Percentiles rank a stretch among this genome's conserved stretches.
These are phyloP conservation scores for Hirtodrosophila histrioides DNA, from an alignment of 2,888 invertebrate species.

Conservation along the genomic window DNA sequence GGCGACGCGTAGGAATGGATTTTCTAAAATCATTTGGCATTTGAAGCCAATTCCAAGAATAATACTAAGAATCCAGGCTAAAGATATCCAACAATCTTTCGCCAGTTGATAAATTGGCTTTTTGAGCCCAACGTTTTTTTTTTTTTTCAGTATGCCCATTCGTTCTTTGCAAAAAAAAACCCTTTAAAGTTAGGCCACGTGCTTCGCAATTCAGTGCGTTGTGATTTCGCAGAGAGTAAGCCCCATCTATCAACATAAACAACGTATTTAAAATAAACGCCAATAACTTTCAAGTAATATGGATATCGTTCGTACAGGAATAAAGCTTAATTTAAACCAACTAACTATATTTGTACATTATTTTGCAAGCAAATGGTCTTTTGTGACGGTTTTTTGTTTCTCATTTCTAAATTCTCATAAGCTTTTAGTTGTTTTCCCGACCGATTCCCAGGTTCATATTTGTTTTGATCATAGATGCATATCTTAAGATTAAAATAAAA, in stretches of 20 bases:
- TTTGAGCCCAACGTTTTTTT: too few species aligned
- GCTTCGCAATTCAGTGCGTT: neutral
- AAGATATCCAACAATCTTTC: too few species aligned
- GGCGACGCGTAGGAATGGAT: too few species aligned
- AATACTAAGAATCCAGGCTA: too few species aligned
- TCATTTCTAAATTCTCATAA: neutral
- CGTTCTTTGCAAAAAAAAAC: neutral
- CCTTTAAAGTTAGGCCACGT: neutral
- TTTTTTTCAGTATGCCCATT: neutral
- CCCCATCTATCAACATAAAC: too few species aligned
- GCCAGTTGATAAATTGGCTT: neutral
- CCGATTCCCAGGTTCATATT: neutral
- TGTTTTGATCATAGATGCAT: neutral
- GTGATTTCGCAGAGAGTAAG: too few species aligned
- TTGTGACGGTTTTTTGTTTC: too few species aligned
- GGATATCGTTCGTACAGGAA: neutral
- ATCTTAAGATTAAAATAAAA: constrained; percentile 1
- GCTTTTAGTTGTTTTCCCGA: neutral
- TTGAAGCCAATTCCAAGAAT: too few species aligned
- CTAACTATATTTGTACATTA: neutral
- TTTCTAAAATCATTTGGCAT: too few species aligned
- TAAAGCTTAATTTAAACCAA: neutral
- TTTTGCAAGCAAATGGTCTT: too few species aligned
- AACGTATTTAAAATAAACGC: neutral
- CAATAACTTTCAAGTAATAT: neutral